Evolutionary conservation across 2,888 invertebrate genomes (phyloP).

Genomic region (Vandiemenella viatica): DNA sequence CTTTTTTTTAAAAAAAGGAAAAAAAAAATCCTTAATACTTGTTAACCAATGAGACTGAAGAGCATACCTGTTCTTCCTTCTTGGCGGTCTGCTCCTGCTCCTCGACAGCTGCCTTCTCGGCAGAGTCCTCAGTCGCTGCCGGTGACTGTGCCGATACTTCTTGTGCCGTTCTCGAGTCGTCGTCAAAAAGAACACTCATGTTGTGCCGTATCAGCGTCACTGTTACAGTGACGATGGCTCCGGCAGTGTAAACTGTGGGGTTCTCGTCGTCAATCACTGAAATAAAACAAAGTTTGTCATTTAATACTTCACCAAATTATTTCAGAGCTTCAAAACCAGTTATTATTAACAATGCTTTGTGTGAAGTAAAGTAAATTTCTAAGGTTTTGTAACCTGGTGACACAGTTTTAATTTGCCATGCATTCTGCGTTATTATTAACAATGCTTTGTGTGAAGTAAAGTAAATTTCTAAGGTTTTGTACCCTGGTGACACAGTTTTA

Average conservation of each 20-base stretch:
- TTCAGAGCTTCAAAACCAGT: not conserved
- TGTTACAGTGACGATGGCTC: slow-evolving; percentile 94
- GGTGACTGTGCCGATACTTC: slow-evolving; percentile 32
- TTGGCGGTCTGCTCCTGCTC: slow-evolving; percentile 7
- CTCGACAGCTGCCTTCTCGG: slow-evolving; percentile 33
- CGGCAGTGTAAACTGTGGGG: slow-evolving; percentile 88
- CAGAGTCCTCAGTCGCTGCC: slow-evolving; percentile 27
- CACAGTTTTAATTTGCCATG: no score
- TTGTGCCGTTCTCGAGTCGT: slow-evolving; percentile 52
- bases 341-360: not conserved
- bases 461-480: no score
- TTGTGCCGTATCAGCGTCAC: slow-evolving; percentile 69
- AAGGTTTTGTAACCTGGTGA: no score
- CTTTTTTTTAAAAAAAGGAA: not conserved
- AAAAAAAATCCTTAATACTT: not conserved
- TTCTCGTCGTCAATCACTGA: slow-evolving; percentile 95
- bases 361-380: no score
- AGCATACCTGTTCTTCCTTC: slow-evolving; percentile 9
- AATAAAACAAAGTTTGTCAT: slow-evolving; percentile 1
- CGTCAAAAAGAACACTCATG: slow-evolving; percentile 71
- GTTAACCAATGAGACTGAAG: not conserved
- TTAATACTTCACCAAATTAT: not conserved
- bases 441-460: no score
- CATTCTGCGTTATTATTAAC: no score
- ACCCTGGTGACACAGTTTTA: no score